Conservation (phyloP, 1,140 invertebrate species). For the Tyrophagus putrescentiae region DNA sequence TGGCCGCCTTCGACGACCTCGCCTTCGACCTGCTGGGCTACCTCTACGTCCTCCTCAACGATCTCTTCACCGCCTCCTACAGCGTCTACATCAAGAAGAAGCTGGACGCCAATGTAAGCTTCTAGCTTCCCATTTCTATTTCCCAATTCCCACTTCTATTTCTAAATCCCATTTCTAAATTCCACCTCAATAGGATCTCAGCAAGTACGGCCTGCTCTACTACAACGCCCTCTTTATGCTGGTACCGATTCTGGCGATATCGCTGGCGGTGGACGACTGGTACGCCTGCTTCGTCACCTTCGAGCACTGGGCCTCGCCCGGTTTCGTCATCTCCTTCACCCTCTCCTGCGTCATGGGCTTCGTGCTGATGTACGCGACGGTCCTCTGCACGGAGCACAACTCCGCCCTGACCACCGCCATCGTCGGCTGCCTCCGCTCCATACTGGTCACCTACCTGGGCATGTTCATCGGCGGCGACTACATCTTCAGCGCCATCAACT, state of each 20-base stretch:
- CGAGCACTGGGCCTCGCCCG: constrained; percentile 51
- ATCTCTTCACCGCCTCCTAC: constrained; percentile 81
- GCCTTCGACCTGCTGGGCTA: constrained; percentile 83
- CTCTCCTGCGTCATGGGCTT: constrained; percentile 94
- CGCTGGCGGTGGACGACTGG: constrained; percentile 50
- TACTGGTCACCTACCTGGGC: constrained; percentile 47
- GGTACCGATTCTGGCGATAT: constrained; percentile 52
- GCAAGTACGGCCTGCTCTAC: constrained; percentile 89
- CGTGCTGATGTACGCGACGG: constrained; percentile 79
- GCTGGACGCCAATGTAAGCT: constrained; percentile 54
- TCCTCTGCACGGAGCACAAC: constrained; percentile 88
- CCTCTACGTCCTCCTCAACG: constrained; percentile 64
- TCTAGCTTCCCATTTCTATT: neutral
- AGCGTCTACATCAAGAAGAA: constrained; percentile 96
- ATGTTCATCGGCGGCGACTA: constrained; percentile 97
- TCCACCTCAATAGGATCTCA: constrained; percentile 52
- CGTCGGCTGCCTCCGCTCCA: constrained; percentile 66
- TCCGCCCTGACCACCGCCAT: constrained; percentile 96
- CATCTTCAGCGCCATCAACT: constrained; percentile 79
- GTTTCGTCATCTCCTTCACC: constrained; percentile 68
- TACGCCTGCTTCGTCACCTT: constrained; percentile 53
- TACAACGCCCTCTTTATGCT: constrained; percentile 96
- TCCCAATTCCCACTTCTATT: no score
- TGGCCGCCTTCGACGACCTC: constrained; percentile 78
- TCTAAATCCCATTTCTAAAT: no score